A percentile compares a stretch with the other conserved stretches of the same genome.
phyloP scores from a whole-genome alignment of 2,797 vertebrate species.

The Brachymystax lenok region DNA sequence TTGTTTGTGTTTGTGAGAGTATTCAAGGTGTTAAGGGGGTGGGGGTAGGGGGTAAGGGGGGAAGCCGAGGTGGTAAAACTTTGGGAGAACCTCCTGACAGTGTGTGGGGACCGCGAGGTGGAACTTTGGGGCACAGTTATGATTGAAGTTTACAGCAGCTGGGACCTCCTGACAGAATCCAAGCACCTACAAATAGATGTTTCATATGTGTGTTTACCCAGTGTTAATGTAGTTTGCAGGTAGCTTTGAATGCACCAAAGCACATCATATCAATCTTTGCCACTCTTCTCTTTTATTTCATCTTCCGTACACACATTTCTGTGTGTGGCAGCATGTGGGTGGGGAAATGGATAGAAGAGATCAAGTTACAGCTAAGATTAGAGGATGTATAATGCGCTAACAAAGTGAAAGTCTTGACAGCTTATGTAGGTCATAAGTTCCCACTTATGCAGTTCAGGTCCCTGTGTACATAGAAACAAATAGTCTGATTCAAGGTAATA shows the following conservation, averaged over 20 bases:
- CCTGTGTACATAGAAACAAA: neutral
- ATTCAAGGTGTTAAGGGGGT: conserved; percentile 38
- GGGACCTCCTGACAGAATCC: conserved; percentile 76
- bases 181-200: conserved; percentile 75
- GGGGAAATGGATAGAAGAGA: conserved; percentile 58
- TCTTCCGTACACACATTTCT: conserved; percentile 51
- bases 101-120: conserved; percentile 56
- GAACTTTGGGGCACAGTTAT: conserved; percentile 69
- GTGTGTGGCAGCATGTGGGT: conserved; percentile 60
- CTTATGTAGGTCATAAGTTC: conserved; percentile 65
- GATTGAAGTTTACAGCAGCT: conserved; percentile 75
- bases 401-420: conserved; percentile 50
- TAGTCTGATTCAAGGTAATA: neutral
- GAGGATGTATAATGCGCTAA: conserved; percentile 56
- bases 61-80: conserved; percentile 72
- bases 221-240: conserved; percentile 64
- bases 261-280: conserved; percentile 72
- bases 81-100: conserved; percentile 77
- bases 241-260: conserved; percentile 73
- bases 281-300: conserved; percentile 56
- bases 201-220: conserved; percentile 74
- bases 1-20: conserved; percentile 64
- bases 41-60: conserved; percentile 38
- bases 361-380: conserved; percentile 55
- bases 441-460: conserved; percentile 15